phyloP scores from a whole-genome alignment of 2,113 vertebrate genomes.

The Proteles cristata region DNA sequence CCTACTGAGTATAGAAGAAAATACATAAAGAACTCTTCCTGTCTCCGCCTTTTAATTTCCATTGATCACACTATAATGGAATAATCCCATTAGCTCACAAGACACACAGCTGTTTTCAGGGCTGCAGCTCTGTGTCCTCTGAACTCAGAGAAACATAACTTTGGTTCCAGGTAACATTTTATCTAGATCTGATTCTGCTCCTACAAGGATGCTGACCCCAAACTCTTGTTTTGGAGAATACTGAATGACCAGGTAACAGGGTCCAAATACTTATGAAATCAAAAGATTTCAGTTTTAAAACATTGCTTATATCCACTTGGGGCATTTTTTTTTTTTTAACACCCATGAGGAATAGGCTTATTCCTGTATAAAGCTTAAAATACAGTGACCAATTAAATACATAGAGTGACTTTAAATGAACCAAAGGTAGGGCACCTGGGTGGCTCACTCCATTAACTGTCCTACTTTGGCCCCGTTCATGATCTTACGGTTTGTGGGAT shows the following conservation, averaged over 20 bases:
- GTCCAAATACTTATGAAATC: background rate
- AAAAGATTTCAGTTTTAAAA: conserved; percentile 27
- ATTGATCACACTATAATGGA: background rate
- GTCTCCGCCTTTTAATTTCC: background rate
- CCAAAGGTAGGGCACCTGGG: background rate
- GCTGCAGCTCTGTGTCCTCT: background rate
- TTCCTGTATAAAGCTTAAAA: background rate
- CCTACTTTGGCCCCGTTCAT: no score
- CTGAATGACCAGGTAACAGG: background rate
- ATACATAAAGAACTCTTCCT: background rate
- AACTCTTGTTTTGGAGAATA: background rate
- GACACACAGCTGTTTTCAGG: background rate
- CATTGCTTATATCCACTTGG: background rate
- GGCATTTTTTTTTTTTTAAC: background rate
- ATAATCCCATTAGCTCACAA: background rate
- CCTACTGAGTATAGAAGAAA: background rate
- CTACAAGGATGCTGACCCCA: background rate
- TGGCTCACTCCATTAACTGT: no score
- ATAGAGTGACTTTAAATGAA: background rate
- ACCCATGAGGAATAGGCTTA: background rate
- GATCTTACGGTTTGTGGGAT: no score
- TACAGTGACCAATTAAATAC: background rate
- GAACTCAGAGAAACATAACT: background rate
- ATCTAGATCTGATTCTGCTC: background rate
- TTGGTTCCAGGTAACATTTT: background rate